Base-by-base conservation (phyloP, 2,113 vertebrate species). In the Cyprinus carpio region DNA sequence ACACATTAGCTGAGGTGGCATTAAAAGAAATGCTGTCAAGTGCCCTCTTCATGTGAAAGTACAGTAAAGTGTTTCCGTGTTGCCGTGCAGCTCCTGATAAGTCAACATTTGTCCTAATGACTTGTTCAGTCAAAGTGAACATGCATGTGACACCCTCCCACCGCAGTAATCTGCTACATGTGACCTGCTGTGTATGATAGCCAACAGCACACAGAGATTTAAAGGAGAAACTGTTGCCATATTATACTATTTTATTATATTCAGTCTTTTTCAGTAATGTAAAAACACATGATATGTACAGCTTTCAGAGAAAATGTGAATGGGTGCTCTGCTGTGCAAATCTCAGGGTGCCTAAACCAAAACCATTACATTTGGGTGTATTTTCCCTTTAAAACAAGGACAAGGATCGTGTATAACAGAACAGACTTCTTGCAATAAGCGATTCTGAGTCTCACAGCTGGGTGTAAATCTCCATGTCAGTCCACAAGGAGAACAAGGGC, bases 111-210 rank as follows among this genome's bases (percentile, higher is more conserved):
- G 76, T 85, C 43, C 85, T 88, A 89, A 88, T 81, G 85, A 85
- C 87, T 81, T 91, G 88, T 40, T 79, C 29, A 58, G 16, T 87
- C 71, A 83, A 75, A 88, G 91, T 85, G 87, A 80, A 87, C 76
- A 87, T 90, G 91, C 90, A 88, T 89, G 91, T 90, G 89, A 90
- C 90, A 86, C 82, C 64, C 90, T 90, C 89, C 91, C 87, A 87
- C 89, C 88, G 87, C 89, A 90, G 89, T 94, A 93, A 93, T 93
- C 92, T 91, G 58, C 85, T 65, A 87, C 92, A 93, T 92, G 92
- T 92, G 92, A 92, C 90, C 81, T 86, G 84, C 46, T 51, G 4
- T 23, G 20, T 40, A 40, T 77, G 25, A 27, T 16, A 1, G 9
- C 67, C 29, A 67, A 20, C 31, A 71, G 67, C 67, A 71, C 67